These are phyloP conservation scores for Solen grandis DNA, from an alignment of 1,140 invertebrate genomes.

Conservation along the genomic window DNA sequence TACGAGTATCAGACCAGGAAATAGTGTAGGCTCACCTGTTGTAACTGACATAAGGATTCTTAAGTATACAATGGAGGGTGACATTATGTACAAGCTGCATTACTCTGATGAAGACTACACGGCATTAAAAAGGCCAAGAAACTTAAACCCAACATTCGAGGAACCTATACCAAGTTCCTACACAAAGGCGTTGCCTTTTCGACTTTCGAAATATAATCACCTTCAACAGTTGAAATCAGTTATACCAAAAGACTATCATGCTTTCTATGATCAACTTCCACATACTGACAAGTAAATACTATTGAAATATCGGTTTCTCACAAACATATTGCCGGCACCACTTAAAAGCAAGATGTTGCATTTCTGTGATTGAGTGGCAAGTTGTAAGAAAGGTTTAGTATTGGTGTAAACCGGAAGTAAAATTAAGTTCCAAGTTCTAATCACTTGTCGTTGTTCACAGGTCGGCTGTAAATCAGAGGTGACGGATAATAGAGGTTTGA, in stretches of 20 bases:
- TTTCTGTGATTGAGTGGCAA: too few relatives aligned
- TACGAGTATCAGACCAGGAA: conserved; percentile 27
- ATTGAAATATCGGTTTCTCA: too few relatives aligned
- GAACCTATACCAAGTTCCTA: background rate
- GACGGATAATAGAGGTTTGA: too few relatives aligned
- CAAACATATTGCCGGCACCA: too few relatives aligned
- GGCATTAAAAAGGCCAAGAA: conserved; percentile 16
- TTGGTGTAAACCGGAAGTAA: too few relatives aligned
- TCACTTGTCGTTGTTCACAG: too few relatives aligned
- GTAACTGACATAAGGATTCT: conserved; percentile 29
- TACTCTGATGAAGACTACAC: background rate
- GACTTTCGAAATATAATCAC: conserved; percentile 32
- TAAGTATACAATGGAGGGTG: conserved; percentile 43
- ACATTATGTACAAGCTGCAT: conserved; percentile 30
- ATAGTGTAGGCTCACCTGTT: conserved; percentile 17
- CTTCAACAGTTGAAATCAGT: conserved; percentile 27
- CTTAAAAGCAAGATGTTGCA: too few relatives aligned
- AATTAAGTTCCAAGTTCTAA: too few relatives aligned
- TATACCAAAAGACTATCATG: conserved; percentile 28
- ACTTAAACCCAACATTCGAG: background rate
- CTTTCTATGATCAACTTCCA: conserved; percentile 25
- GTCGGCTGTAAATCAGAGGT: too few relatives aligned
- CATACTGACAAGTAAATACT: background rate
- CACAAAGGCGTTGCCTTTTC: conserved; percentile 6
- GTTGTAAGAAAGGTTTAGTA: too few relatives aligned